Evolutionary conservation across 2,888 invertebrate species (phyloP), one percentile per base, ranked within the genome.

Genomic region (Diadegma fenestrale): DNA sequence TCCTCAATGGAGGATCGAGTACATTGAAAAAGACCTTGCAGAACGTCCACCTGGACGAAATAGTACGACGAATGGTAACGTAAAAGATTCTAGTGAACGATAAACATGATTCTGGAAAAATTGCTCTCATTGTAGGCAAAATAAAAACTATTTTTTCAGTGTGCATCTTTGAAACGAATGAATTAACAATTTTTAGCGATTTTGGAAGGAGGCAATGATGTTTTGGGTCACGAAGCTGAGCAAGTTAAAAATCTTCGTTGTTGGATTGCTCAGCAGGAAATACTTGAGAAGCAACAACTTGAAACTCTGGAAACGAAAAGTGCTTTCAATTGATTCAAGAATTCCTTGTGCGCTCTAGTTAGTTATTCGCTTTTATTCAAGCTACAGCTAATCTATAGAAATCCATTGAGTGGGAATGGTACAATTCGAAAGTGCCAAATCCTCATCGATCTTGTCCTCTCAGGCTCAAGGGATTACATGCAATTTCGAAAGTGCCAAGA

Each of bases 241-340:
- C 8, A 22, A n/a, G 14, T 26, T 22, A 10, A 26, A 45, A 45
- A 8, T n/a, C 45, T 43, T 45, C 43, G 17, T 68, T 30, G 22
- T 22, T 22, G 26, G 45, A 26, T 26, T 43, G 43, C 3, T 8
- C n/a, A 43, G 12, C n/a, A 43, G 12, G 17, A 8, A 45, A 10
- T 12, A 30, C 69, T 51, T n/a, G 33, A 33, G 33, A 51, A 22
- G 45, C 51, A 54, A 72, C 37, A 41, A 26, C 33, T 69, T 72
- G 10, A 37, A 54, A 37, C 41, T 41, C 33, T 41, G 33, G 14
- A 72, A 54, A 41, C 45, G 37, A 37, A 69, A 69, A 48, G 33
- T 30, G 69, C 69, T 48, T 48, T 45, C 30, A 48, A 30, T 48
- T n/a, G 10, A 48, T 48, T 30, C 22, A 54, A n/a, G 48, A 26